Percentiles rank a stretch among this genome's conserved stretches.
Evolutionary conservation across 2,888 invertebrate genomes (phyloP).

Genomic region (Nemurella pictetii): DNA sequence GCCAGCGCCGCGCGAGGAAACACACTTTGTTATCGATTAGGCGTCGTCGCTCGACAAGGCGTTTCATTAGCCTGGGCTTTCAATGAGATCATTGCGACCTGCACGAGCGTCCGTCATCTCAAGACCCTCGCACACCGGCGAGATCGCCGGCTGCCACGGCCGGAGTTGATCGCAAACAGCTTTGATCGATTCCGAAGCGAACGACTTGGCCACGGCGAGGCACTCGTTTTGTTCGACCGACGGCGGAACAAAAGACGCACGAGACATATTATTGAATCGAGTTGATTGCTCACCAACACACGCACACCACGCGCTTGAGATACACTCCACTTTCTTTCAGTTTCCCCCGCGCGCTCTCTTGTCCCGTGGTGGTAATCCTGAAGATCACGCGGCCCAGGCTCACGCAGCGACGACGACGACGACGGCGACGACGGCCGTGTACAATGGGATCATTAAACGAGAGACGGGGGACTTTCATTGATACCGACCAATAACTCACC

Average conservation of each 20-base stretch:
- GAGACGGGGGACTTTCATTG: constrained; percentile 15
- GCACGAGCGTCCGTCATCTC: not conserved
- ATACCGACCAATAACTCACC: constrained; percentile 34
- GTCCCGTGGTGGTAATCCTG: not conserved
- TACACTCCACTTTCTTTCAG: constrained; percentile 19
- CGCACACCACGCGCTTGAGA: constrained; percentile 12
- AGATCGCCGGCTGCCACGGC: not conserved
- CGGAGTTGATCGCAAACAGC: not conserved
- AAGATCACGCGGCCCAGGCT: not conserved
- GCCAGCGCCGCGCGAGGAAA: not conserved
- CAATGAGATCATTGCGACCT: not conserved
- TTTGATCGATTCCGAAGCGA: not conserved
- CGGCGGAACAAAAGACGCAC: constrained; percentile 32
- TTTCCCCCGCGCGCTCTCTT: not conserved
- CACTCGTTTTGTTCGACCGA: constrained; percentile 1
- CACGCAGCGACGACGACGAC: constrained; percentile 8
- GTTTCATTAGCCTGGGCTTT: not conserved
- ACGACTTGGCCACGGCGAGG: not conserved
- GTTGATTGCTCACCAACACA: constrained; percentile 4
- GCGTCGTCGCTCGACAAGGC: not conserved
- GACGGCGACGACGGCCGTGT: constrained; percentile 1
- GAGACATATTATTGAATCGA: constrained; percentile 36
- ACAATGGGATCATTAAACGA: constrained; percentile 30
- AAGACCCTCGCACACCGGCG: not conserved
- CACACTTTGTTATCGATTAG: not conserved